These are phyloP conservation scores for Nibea coibor DNA, from an alignment of 2,113 vertebrate species.

Conservation along the genomic window DNA sequence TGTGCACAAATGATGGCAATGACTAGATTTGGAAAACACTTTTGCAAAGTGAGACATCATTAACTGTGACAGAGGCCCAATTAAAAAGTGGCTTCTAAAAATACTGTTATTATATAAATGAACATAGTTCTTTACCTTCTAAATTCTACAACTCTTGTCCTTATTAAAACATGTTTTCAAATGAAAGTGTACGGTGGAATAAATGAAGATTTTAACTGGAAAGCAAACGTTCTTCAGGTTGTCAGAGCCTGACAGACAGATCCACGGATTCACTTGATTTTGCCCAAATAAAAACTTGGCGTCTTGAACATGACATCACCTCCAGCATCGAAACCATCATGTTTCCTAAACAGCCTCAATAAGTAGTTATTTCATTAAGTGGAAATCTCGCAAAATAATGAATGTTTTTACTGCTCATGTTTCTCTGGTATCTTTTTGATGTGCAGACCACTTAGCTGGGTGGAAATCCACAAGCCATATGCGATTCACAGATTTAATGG, in stretches of 20 bases:
- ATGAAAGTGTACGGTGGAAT: not conserved
- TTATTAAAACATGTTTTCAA: not conserved
- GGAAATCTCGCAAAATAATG: not conserved
- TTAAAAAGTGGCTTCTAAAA: not conserved
- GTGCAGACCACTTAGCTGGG: too few species aligned
- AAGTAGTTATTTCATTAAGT: not conserved
- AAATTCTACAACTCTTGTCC: not conserved
- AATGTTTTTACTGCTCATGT: not conserved
- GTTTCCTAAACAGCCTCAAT: not conserved
- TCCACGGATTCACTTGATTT: not conserved
- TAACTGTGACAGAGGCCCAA: not conserved
- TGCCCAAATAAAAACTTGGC: not conserved
- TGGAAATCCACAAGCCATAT: too few species aligned
- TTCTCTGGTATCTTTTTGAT: not conserved
- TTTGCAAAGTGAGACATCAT: conserved; percentile 4
- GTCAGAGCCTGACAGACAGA: not conserved
- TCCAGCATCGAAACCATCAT: not conserved
- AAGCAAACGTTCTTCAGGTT: not conserved
- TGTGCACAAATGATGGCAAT: conserved; percentile 1
- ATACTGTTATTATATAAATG: not conserved
- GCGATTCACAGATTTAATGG: too few species aligned
- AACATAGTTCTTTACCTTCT: not conserved
- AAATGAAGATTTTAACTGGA: not conserved
- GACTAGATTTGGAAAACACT: not conserved
- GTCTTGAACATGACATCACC: not conserved